These are phyloP conservation scores for Agrilus planipennis DNA, from an alignment of 1,140 invertebrate genomes.

Conservation along the genomic window DNA sequence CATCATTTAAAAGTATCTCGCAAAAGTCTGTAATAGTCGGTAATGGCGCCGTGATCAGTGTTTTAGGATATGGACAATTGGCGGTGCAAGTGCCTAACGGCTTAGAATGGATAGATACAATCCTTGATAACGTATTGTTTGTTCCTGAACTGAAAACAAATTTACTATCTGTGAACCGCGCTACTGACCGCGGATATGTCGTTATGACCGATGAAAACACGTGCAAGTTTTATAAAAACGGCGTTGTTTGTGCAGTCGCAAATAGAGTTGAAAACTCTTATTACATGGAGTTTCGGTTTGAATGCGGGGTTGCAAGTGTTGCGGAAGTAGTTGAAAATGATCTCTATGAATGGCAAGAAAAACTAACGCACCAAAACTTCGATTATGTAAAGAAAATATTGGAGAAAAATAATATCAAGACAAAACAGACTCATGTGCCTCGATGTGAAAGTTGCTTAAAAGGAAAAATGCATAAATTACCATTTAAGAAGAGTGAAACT, in stretches of 20 bases:
- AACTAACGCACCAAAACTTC: constrained; percentile 32
- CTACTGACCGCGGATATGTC: constrained; percentile 3
- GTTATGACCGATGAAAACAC: not conserved
- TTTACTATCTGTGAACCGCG: not conserved
- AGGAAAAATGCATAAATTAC: constrained; percentile 27
- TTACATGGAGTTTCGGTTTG: constrained; percentile 28
- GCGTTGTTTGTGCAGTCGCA: not conserved
- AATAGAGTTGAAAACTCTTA: constrained; percentile 2
- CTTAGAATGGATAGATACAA: not conserved
- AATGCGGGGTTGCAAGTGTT: constrained; percentile 24
- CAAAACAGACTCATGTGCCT: constrained; percentile 11
- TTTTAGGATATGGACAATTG: not conserved
- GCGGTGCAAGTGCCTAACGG: not conserved
- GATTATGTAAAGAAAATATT: constrained; percentile 25
- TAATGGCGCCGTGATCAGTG: not conserved
- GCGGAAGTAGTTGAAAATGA: constrained; percentile 5
- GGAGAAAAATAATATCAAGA: constrained; percentile 8
- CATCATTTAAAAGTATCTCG: not conserved
- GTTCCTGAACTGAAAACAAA: not conserved
- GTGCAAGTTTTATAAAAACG: not conserved
- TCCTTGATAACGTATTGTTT: not conserved
- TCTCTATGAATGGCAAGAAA: constrained; percentile 28
- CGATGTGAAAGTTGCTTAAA: constrained; percentile 30
- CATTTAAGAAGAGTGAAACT: constrained; percentile 21
- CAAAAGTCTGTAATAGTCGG: not conserved